Conservation (phyloP, 2,797 vertebrate species). For the Aulostomus chinensis region DNA sequence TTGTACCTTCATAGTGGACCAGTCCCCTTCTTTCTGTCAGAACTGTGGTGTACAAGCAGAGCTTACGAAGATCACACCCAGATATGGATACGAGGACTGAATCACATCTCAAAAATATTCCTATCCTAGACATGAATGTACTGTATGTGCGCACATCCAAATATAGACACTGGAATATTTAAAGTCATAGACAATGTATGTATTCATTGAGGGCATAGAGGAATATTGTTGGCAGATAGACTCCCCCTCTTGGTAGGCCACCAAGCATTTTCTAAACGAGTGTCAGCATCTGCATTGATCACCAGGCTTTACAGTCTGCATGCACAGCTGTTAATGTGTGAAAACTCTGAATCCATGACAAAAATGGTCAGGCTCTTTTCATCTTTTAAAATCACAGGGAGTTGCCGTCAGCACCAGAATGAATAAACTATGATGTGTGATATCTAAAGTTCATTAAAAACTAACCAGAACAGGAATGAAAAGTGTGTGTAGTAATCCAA, state of each 20-base stretch:
- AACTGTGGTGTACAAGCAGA: constrained; percentile 6
- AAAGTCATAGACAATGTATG: too few relatives aligned
- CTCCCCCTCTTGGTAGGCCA: too few relatives aligned
- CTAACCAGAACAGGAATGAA: constrained; percentile 62
- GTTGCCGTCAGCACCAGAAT: constrained; percentile 19
- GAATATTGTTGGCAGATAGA: too few relatives aligned
- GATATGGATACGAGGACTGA: not conserved
- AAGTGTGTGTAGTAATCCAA: constrained; percentile 65
- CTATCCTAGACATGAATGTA: too few relatives aligned
- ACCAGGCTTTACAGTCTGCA: too few relatives aligned
- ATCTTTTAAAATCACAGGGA: constrained; percentile 12
- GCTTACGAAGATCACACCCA: not conserved
- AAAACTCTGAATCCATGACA: not conserved
- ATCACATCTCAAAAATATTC: not conserved
- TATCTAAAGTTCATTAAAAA: constrained; percentile 58
- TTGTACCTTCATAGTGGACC: constrained; percentile 48
- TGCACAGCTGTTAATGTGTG: not conserved
- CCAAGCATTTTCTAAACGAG: too few relatives aligned
- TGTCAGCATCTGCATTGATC: too few relatives aligned
- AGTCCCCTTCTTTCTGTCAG: constrained; percentile 15
- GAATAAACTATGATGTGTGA: constrained; percentile 46
- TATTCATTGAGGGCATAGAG: too few relatives aligned
- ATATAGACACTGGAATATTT: too few relatives aligned
- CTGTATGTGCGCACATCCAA: too few relatives aligned
- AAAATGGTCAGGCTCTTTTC: not conserved